Evolutionary conservation across 2,888 invertebrate genomes (phyloP), one percentile per base, ranked within the genome.

Genomic region (Polietes domitor): DNA sequence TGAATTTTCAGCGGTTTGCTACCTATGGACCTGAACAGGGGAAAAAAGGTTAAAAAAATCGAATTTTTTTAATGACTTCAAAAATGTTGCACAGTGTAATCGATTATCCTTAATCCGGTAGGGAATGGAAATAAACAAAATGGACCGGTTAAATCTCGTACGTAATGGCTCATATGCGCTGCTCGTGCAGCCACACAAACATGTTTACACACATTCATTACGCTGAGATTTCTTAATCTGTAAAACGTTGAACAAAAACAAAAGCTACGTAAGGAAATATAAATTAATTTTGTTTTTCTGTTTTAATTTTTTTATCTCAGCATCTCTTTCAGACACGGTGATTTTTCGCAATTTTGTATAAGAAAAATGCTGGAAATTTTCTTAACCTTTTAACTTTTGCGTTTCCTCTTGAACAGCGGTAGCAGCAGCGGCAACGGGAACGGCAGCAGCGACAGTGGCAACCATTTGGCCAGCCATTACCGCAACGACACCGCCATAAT

Each of bases 151-250:
- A n/a, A n/a, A n/a, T n/a, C n/a, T n/a, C n/a, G n/a, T n/a, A n/a
- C 32, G 19, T 19, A 55, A 55, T 55, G 7, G 0, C 55, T 21
- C 55, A 24, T 32, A 28, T 28, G 28, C 28, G 61, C 28, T 32
- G 4, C 26, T 28, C n/a, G 61, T 28, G 26, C 61, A 3, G 3
- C 12, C 32, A 3, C 10, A 9, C 37, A 61, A 61, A 61, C 12
- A 58, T 15, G 26, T 26, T 15, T 61, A 70, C 26, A 68, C 24
- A 37, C 37, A 61, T 10, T 73, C 68, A 68, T 43, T 37, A 24
- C 17, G 12, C 50, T 71, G 77, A 32, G 81, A 84, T 84, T 84
- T 84, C 84, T 84, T 79, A 84, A 84, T 84, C 15, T 81, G 78
- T 61, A 72, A 81, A 84, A 81, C 72, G 75, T 77, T 65, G 70